These are phyloP conservation scores for Centruroides sculpturatus DNA, from an alignment of 1,140 invertebrate genomes.

Conservation along the genomic window DNA sequence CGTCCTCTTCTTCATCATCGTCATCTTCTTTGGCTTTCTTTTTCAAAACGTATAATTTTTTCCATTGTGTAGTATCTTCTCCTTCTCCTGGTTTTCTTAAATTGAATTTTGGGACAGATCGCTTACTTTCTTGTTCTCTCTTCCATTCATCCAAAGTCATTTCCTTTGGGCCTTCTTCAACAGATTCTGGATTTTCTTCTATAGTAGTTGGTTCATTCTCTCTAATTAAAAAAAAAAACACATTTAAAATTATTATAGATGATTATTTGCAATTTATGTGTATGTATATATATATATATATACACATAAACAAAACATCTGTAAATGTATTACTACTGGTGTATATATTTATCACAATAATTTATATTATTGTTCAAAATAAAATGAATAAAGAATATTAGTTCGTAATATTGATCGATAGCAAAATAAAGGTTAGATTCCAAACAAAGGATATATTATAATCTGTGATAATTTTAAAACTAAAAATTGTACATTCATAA, in stretches of 20 bases:
- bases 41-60: slow-evolving; percentile 71
- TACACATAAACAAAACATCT: too few relatives aligned
- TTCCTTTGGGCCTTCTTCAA: slow-evolving; percentile 32
- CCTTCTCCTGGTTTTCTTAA: slow-evolving; percentile 82
- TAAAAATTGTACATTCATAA: too few relatives aligned
- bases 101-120: slow-evolving; percentile 56
- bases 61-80: slow-evolving; percentile 78
- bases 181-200: slow-evolving; percentile 14
- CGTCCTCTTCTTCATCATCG: slow-evolving; percentile 44
- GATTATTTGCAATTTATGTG: neutral
- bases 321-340: too few relatives aligned
- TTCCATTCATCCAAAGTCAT: slow-evolving; percentile 80
- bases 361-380: too few relatives aligned
- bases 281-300: too few relatives aligned
- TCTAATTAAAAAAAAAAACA: neutral
- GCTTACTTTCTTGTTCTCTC: slow-evolving; percentile 49
- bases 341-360: too few relatives aligned
- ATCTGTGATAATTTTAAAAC: too few relatives aligned
- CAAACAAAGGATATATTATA: too few relatives aligned
- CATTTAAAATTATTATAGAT: neutral
- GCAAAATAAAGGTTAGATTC: too few relatives aligned
- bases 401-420: too few relatives aligned
- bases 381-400: too few relatives aligned
- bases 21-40: slow-evolving; percentile 54
- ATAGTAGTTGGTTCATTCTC: slow-evolving; percentile 11